phyloP scores from a whole-genome alignment of 2,113 vertebrate genomes.

The Thryonomys swinderianus region DNA sequence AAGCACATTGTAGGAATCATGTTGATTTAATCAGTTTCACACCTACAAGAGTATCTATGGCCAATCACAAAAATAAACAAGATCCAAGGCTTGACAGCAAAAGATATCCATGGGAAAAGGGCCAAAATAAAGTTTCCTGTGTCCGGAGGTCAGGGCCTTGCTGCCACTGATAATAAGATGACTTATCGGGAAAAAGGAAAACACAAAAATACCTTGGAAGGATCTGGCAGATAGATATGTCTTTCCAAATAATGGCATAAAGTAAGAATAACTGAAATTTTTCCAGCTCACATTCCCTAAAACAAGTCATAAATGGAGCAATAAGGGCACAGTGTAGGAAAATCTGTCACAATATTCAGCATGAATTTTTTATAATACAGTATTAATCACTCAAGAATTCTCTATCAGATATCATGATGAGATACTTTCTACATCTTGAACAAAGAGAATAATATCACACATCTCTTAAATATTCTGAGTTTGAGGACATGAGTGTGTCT shows the following conservation, averaged over 20 bases:
- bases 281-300: neutral
- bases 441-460: neutral
- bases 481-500: neutral
- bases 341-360: neutral
- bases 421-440: neutral
- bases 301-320: neutral
- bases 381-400: neutral
- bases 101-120: neutral
- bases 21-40: neutral
- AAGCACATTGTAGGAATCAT: neutral
- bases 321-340: neutral
- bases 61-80: slow-evolving; percentile 34
- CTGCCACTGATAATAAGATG: neutral
- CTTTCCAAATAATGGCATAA: neutral
- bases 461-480: neutral
- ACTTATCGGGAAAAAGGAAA: slow-evolving; percentile 3
- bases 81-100: neutral
- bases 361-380: neutral
- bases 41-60: neutral
- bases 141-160: neutral
- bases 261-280: neutral
- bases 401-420: neutral
- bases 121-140: neutral
- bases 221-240: neutral
- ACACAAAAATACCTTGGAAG: neutral